A percentile compares a stretch with the other conserved stretches of the same genome.
Conservation (phyloP, 2,797 vertebrate genomes). For the Tokudaia tokunoshimensis region DNA sequence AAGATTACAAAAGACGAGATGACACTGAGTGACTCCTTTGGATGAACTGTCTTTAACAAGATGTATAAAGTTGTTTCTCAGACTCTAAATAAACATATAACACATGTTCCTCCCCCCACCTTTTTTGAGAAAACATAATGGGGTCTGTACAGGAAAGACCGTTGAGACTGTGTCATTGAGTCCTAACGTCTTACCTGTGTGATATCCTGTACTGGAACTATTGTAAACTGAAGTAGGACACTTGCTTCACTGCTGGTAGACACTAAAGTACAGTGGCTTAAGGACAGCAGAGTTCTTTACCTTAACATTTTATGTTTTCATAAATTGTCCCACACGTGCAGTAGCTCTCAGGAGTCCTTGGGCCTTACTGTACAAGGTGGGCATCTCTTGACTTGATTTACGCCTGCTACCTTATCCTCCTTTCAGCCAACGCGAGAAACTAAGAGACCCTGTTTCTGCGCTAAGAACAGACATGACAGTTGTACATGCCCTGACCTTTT, state of each 20-base stretch:
- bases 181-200: background rate
- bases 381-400: background rate
- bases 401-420: background rate
- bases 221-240: background rate
- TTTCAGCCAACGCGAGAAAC: background rate
- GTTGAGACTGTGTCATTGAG: conserved; percentile 1
- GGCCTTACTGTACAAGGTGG: background rate
- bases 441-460: background rate
- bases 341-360: background rate
- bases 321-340: background rate
- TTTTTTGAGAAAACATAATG: conserved; percentile 39
- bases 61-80: conserved; percentile 13
- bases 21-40: background rate
- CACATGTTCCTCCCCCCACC: no score
- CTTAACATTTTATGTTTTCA: background rate
- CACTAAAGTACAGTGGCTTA: conserved; percentile 25
- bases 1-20: conserved; percentile 22
- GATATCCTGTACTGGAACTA: background rate
- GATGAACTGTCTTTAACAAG: conserved; percentile 56
- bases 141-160: background rate
- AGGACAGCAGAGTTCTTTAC: background rate
- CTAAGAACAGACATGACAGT: background rate
- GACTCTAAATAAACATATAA: background rate
- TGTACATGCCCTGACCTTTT: background rate
- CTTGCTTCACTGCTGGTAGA: background rate